Conservation (phyloP, 2,797 vertebrate genomes). For the Rhabdomys pumilio region DNA sequence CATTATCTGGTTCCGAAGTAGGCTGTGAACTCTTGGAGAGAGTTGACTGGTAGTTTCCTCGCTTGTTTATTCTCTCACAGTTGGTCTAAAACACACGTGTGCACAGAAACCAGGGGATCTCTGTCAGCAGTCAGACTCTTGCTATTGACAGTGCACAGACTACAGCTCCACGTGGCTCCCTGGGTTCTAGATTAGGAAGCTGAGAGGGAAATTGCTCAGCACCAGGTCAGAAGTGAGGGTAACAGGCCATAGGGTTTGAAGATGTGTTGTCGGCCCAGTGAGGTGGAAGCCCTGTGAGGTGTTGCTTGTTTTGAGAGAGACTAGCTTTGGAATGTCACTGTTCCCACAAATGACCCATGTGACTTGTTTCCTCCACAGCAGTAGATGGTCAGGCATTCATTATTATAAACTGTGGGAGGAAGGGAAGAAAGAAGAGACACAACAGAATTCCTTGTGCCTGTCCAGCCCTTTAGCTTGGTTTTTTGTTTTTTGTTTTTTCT, state of each 20-base stretch:
- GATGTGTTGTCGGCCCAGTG: background rate
- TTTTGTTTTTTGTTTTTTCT: too few relatives aligned
- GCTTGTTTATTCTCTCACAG: background rate
- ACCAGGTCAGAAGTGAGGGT: background rate
- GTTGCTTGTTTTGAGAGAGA: background rate
- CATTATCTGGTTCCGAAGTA: background rate
- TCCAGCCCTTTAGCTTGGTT: background rate
- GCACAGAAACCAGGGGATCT: background rate
- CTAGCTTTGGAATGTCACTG: background rate
- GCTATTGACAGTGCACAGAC: background rate
- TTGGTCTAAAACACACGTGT: background rate
- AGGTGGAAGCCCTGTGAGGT: too few relatives aligned
- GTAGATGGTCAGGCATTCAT: background rate
- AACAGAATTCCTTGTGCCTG: background rate
- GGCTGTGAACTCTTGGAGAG: background rate
- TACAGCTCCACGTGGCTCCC: background rate
- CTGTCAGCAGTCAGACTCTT: background rate
- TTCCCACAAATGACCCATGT: background rate
- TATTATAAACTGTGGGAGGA: background rate
- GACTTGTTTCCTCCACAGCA: background rate
- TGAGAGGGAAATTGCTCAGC: too few relatives aligned
- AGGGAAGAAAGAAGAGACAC: background rate
- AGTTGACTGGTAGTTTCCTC: background rate
- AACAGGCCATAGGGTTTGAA: background rate
- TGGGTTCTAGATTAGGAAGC: background rate